Evolutionary conservation across 2,888 invertebrate species (phyloP).

Genomic region (Microctonus brassicae): DNA sequence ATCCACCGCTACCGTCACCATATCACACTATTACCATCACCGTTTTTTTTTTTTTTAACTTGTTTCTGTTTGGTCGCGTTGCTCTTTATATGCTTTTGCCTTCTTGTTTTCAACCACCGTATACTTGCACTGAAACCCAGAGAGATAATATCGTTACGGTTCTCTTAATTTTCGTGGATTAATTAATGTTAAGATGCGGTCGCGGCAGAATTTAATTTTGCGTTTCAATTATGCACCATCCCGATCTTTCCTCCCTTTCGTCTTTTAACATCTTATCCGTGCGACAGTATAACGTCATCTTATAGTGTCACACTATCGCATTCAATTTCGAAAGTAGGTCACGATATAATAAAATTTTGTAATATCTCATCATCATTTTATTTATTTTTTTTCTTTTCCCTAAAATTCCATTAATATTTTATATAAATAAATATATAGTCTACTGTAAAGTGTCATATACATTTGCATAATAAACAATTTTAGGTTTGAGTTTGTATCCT

Average conservation of each 20-base stretch:
- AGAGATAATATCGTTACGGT: constrained; percentile 42
- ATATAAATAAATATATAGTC: neutral
- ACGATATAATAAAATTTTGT: constrained; percentile 17
- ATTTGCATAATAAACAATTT: no score
- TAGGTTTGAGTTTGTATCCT: no score
- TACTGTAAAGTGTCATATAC: neutral
- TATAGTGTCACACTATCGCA: neutral
- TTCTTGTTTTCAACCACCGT: neutral
- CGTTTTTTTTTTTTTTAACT: no score
- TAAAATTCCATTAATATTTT: no score
- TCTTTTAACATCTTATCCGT: neutral
- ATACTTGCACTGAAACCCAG: constrained; percentile 16
- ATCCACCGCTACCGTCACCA: neutral
- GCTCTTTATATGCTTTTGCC: constrained; percentile 3
- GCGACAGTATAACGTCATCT: neutral
- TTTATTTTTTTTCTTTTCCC: neutral
- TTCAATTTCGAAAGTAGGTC: constrained; percentile 8
- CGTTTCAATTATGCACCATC: constrained; percentile 48
- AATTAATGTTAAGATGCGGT: constrained; percentile 49
- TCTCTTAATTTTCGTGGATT: constrained; percentile 48
- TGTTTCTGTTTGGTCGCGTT: neutral
- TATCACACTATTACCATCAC: neutral
- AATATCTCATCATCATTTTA: no score
- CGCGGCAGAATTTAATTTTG: constrained; percentile 47
- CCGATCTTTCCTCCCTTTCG: neutral